A percentile compares a stretch with the other conserved stretches of the same genome.
phyloP scores from a whole-genome alignment of 2,797 vertebrate genomes.

The Melanotaenia parkinsoni region DNA sequence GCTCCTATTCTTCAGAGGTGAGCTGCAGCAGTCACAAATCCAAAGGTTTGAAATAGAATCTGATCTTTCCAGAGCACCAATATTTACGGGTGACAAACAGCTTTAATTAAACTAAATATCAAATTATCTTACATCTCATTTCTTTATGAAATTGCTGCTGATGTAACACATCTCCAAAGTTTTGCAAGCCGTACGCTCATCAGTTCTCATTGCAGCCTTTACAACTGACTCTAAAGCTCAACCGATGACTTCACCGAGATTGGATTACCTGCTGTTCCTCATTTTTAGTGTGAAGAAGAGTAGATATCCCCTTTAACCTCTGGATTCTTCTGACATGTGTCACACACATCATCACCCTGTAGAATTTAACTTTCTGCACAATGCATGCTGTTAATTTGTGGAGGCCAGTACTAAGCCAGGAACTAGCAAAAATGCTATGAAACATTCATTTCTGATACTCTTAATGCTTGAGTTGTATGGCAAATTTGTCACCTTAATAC shows the following conservation, averaged over 20 bases:
- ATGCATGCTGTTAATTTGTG: not conserved
- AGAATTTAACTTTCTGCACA: not conserved
- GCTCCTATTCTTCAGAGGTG: not conserved
- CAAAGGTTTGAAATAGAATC: too few relatives aligned
- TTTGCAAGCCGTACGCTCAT: conserved; percentile 41
- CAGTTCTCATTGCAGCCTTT: conserved; percentile 53
- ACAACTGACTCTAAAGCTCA: conserved; percentile 71
- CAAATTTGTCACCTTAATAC: not conserved
- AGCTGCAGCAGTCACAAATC: too few relatives aligned
- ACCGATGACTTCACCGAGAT: conserved; percentile 76
- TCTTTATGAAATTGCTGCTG: not conserved
- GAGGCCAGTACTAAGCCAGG: not conserved
- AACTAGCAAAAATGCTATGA: not conserved
- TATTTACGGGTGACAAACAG: too few relatives aligned
- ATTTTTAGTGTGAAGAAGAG: conserved; percentile 56
- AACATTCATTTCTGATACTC: too few relatives aligned
- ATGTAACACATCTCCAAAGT: conserved; percentile 53
- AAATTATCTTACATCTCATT: too few relatives aligned
- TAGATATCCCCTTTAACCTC: conserved; percentile 68
- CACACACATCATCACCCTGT: conserved; percentile 25
- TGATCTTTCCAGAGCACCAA: too few relatives aligned
- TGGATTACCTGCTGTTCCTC: conserved; percentile 59
- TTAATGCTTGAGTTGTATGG: not conserved
- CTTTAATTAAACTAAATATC: too few relatives aligned
- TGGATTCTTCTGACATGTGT: conserved; percentile 53